Evolutionary conservation across 2,113 vertebrate species (phyloP).

Genomic region (Lipotes vexillifer): DNA sequence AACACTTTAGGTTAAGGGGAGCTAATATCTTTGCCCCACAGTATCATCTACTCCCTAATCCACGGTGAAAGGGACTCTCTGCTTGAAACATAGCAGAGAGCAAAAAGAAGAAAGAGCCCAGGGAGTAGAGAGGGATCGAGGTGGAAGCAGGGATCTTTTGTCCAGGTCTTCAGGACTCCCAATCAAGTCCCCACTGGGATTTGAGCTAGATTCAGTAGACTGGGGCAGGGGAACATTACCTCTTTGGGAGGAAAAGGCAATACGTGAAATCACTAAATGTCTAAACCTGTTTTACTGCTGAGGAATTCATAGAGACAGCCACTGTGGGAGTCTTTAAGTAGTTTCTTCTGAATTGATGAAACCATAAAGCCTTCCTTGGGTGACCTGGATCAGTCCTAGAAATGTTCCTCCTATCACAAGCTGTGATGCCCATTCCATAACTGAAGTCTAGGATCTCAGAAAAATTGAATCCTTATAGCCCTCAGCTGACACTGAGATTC

Average conservation of each 20-base stretch:
- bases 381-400: background rate
- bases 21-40: background rate
- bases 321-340: background rate
- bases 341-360: background rate
- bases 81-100: background rate
- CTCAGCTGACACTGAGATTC: conserved; percentile 70
- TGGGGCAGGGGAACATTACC: background rate
- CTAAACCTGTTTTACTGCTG: background rate
- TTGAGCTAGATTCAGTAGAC: background rate
- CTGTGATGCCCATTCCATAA: background rate
- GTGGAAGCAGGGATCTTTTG: background rate
- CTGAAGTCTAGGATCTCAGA: conserved; percentile 39
- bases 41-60: background rate
- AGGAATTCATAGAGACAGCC: background rate
- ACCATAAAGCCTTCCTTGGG: background rate
- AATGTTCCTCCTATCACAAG: background rate
- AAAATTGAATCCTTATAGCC: conserved; percentile 67
- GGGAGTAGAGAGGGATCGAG: background rate
- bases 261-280: background rate
- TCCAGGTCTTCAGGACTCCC: background rate
- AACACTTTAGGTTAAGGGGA: background rate
- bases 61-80: background rate
- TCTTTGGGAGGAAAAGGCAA: background rate
- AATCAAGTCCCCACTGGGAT: background rate
- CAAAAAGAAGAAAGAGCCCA: background rate